A percentile compares a stretch with the other conserved stretches of the same genome.
Evolutionary conservation across 2,888 invertebrate species (phyloP).

Genomic region (Aspidiotus rigidus): DNA sequence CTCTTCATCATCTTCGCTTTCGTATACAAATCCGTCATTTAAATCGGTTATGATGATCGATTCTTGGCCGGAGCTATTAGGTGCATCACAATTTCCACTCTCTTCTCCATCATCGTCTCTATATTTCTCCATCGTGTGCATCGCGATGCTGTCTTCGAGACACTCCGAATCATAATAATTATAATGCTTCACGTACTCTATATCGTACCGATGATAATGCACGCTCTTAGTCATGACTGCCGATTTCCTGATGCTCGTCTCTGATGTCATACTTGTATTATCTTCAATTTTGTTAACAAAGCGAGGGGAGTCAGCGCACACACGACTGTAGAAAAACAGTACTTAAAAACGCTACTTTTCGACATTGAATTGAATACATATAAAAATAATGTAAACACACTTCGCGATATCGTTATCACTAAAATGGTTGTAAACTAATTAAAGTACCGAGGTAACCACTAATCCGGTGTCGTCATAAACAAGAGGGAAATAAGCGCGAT

Average conservation of each 20-base stretch:
- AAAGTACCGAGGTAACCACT: neutral
- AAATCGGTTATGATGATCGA: neutral
- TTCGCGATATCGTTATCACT: slow-evolving; percentile 15
- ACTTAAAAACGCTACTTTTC: neutral
- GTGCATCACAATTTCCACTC: too few species aligned
- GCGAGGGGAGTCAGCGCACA: neutral
- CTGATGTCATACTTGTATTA: slow-evolving; percentile 2
- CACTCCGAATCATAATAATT: slow-evolving; percentile 25
- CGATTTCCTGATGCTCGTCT: slow-evolving; percentile 7
- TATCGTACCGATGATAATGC: slow-evolving; percentile 24
- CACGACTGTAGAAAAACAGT: neutral
- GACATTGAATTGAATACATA: neutral
- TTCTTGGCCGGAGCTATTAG: neutral
- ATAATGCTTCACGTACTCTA: slow-evolving; percentile 28
- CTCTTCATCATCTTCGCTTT: neutral
- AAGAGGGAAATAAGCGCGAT: neutral
- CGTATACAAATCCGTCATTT: neutral
- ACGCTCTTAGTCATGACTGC: slow-evolving; percentile 14
- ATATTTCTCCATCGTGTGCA: slow-evolving; percentile 1
- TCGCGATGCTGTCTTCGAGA: neutral
- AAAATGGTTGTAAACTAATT: slow-evolving; percentile 12
- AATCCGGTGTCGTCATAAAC: neutral
- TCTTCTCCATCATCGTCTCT: neutral
- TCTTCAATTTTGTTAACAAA: too few species aligned
- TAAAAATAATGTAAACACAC: slow-evolving; percentile 1